phyloP scores from a whole-genome alignment of 2,113 vertebrate genomes.

The Indicator maculatus region DNA sequence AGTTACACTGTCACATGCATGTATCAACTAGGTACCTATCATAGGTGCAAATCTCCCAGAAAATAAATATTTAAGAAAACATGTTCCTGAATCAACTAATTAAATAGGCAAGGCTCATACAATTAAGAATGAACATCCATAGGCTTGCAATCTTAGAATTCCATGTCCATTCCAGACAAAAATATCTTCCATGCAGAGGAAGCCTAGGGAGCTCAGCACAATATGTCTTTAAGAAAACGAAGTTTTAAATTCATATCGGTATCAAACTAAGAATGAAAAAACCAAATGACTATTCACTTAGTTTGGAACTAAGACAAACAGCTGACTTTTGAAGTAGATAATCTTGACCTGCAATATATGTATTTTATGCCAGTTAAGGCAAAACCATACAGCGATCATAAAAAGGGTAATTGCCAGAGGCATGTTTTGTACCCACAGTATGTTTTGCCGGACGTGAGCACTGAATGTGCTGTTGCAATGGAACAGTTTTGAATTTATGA shows the following conservation, averaged over 20 bases:
- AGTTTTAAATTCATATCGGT: not conserved
- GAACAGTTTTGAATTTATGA: not conserved
- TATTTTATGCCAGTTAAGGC: not conserved
- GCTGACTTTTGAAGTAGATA: not conserved
- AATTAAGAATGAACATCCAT: not conserved
- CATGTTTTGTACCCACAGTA: not conserved
- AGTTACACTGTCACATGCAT: not conserved
- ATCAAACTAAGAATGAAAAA: not conserved
- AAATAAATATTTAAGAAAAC: not conserved
- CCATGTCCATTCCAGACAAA: not conserved
- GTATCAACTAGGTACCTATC: not conserved
- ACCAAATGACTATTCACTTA: not conserved
- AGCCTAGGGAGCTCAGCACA: not conserved
- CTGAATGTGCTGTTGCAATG: not conserved
- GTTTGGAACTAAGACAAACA: not conserved
- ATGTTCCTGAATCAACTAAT: not conserved
- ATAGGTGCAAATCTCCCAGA: not conserved
- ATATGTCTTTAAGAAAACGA: not conserved
- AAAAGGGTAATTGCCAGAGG: not conserved
- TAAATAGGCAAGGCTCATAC: not conserved
- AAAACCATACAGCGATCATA: not conserved
- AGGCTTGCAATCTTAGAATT: not conserved
- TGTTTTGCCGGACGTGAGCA: not conserved
- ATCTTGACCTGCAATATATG: not conserved
- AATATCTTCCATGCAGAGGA: not conserved